Evolutionary conservation across 2,888 invertebrate species (phyloP), one percentile per base, ranked within the genome.

Genomic region (Xylota sylvarum): DNA sequence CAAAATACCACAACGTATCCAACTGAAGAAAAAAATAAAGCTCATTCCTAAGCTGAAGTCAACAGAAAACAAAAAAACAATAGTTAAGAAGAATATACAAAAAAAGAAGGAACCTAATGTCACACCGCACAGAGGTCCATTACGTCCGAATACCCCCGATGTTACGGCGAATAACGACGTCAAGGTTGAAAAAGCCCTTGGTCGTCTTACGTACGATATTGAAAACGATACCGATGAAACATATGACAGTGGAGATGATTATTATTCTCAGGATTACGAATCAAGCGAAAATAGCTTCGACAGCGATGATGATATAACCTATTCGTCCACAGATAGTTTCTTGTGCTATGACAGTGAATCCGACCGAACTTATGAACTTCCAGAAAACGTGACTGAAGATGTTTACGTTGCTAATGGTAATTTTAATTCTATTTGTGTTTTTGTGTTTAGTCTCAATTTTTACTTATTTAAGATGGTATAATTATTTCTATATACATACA

Each of bases 371-470:
- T 73, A 86, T n/a, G 55, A 73, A 27, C 79, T 90, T 40, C 90
- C 90, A 0, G 78, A 84, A 10, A 62, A 89, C 74, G 74, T 89
- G 5, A 52, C 84, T 9, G 90, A 91, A 77, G 90, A 91, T 84
- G 83, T 90, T 69, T 88, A 89, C 55, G 89, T 90, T 60, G 89
- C 89, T 23, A 88, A 69, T 77, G 90, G 90, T 88, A 76, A 87
- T 76, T 74, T 30, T 35, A 14, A 9, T 40, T 40, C 1, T 17
- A 30, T 5, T 5, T 48, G 4, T 48, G 7, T 12, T 5, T 43
- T 10, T 10, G 17, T 27, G 5, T 40, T 37, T 3, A 1, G 5
- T 23, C 40, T 48, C 5, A 17, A 43, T 30, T 0, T 55, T n/a
- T 5, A 1, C 2, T 7, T 30, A 4, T 60, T 60, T 23, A 23